phyloP scores from a whole-genome alignment of 1,140 invertebrate genomes.

The Cepaea nemoralis region DNA sequence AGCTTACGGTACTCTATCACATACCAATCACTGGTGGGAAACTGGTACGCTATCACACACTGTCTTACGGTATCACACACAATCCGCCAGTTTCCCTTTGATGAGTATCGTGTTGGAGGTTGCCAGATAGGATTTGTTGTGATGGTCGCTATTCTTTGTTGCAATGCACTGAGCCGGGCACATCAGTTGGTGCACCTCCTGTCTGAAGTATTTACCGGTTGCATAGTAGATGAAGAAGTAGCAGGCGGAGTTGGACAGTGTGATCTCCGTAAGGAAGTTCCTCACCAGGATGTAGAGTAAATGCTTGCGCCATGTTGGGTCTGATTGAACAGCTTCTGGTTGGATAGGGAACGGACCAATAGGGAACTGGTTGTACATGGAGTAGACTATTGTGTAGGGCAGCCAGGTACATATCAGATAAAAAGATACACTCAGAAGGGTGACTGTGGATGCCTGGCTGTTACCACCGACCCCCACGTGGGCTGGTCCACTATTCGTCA shows the following conservation, averaged over 20 bases:
- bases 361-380: slow-evolving; percentile 52
- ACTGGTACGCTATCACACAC: no score
- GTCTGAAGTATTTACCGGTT: no score
- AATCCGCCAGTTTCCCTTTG: slow-evolving; percentile 13
- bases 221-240: no score
- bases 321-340: no score
- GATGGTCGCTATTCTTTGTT: not conserved
- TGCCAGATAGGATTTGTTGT: slow-evolving; percentile 39
- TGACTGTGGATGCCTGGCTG: slow-evolving; percentile 63
- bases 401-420: slow-evolving; percentile 67
- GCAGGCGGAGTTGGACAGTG: no score
- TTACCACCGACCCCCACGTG: slow-evolving; percentile 36
- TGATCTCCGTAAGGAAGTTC: no score
- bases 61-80: no score
- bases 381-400: slow-evolving; percentile 66
- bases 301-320: no score
- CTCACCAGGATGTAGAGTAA: no score
- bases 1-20: no score
- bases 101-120: not conserved
- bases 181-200: slow-evolving; percentile 54
- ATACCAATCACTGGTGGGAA: no score
- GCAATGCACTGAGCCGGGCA: slow-evolving; percentile 35
- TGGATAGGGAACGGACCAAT: slow-evolving; percentile 66
- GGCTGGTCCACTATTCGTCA: slow-evolving; percentile 55
- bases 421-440: slow-evolving; percentile 63